Evolutionary conservation across 2,888 invertebrate species (phyloP), one percentile per base, ranked within the genome.

Genomic region (Atherix ibis): DNA sequence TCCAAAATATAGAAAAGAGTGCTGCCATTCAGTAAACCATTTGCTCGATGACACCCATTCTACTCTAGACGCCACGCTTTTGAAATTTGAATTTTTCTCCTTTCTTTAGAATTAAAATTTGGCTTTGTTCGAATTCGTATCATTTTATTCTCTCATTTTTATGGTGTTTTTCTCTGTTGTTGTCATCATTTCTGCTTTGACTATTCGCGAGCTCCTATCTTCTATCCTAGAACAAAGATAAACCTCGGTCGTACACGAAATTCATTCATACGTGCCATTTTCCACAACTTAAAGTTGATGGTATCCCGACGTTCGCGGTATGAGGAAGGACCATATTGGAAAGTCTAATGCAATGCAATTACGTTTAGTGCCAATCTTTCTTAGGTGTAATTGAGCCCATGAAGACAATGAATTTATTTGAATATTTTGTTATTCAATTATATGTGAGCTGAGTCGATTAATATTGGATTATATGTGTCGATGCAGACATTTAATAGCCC

Each of bases 401-500:
- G 37, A 40, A 40, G 40, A 40, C 40, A 40, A 40, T 40, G 40
- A 40, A 40, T 37, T 40, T 40, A 40, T 40, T 40, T 40, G 37
- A 37, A 37, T 40, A 40, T 37, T 40, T 40, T 37, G 31, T 35
- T 37, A 40, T 40, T 40, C 37, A 37, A 40, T 40, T 40, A 37
- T 34, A 40, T 34, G 37, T 34, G 32, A 34, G n/a, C n/a, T n/a
- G n/a, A 32, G 18, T 37, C 37, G 39, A 34, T 40, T 37, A 32
- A 35, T 40, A 37, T 37, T 40, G 35, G 36, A 32, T 40, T 40
- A 37, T 32, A 34, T 32, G 31, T 36, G 39, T 19, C 31, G 39
- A 36, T 40, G 32, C 31, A 32, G 37, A 34, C 34, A 37, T 40
- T 40, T 32, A 37, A 37, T 37, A 40, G n/a, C n/a, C n/a, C n/a